Base-by-base conservation (phyloP, 2,113 vertebrate species). In the Cricetomys ansorgei region DNA sequence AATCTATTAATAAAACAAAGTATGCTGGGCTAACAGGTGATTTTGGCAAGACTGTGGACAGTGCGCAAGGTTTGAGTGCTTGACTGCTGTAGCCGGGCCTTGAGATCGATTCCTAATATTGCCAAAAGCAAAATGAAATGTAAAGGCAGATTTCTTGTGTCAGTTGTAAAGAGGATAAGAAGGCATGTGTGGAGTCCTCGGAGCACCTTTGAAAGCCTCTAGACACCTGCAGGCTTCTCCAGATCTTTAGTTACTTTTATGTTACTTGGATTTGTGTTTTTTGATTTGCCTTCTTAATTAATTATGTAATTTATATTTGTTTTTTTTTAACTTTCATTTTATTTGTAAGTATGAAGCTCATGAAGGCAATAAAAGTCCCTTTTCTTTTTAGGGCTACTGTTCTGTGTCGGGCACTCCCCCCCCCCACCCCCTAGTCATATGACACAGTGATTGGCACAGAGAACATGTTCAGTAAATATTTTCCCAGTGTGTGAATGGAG, bases 361-460 rank as follows among this genome's bases (percentile, higher is more conserved):
- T 59, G 34, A 89, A n/a, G 59, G 25, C 37, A 83, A 0, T 67
- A 10, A 72, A 31, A 65, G n/a, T 67, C 48, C 19, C 25, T 84
- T 43, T 1, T 37, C 23, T 29, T 43, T 3, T 25, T 37, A 84
- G 57, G 13, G 25, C 80, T 43, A 27, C 43, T 75, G 55, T 27
- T 13, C 48, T 65, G 1, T 69, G 57, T 83, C 5, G 2, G n/a
- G 9, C 23, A 16, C 40, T 57, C 34, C 12, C 15, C 43, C 57
- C 21, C 40, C 2, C 4, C 4, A 1, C 34, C 12, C 15, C 43
- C 57, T 17, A 43, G 3, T 5, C 4, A 1, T 40, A 34, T 12
- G 21, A 19, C 27, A 1, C 34, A 43, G 45, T 43, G n/a, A 6
- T 17, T 59, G 50, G 67, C 34, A 55, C 53, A 7, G 7, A 1